Base-by-base conservation (phyloP, 2,113 vertebrate genomes). In the Addax nasomaculatus region DNA sequence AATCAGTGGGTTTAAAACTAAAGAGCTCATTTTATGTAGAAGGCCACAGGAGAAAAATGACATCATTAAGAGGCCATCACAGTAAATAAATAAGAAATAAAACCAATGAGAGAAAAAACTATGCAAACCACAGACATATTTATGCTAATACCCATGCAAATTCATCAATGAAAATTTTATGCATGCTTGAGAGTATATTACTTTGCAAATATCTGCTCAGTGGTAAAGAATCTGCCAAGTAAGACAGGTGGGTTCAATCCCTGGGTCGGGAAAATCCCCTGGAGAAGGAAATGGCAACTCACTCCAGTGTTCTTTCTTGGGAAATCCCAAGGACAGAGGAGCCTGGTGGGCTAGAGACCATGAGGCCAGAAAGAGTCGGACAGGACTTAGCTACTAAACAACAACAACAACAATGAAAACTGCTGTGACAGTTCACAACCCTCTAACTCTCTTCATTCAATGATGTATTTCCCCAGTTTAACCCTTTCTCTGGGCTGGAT, bases 11-110 rank as follows among this genome's bases (percentile, higher is more conserved):
- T 60, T 96, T 79, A 85, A 95, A 95, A 70, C 29, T 85, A 92
- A 47, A 84, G 15, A 88, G 70, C 1, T 64, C 51, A 3, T 96
- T 89, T 93, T 57, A 93, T 76, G 23, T 55, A 43, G 85, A 84
- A 90, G 16, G 14, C 12, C 78, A 80, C 0, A 64, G 33, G 27
- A 51, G 15, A 79, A 80, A 92, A 80, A 76, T 70, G 15, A 53
- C 60, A 92, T 92, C 57, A 36, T 16, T 43, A 39, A 90, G 36
- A 96, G 16, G 96, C 58, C 84, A 39, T 51, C 78, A 95, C 29
- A 89, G 95, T 64, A 94, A 97, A 93, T 94, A 97, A 97, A 96
- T 58, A 92, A 94, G 36, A 96, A 94, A 93, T 96, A 93, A 96
- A 96, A 90, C 27, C 36, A 92, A 78, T 6, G 12, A 78, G 57